Evolutionary conservation across 2,113 vertebrate species (phyloP).

Genomic region (Chrysemys picta): DNA sequence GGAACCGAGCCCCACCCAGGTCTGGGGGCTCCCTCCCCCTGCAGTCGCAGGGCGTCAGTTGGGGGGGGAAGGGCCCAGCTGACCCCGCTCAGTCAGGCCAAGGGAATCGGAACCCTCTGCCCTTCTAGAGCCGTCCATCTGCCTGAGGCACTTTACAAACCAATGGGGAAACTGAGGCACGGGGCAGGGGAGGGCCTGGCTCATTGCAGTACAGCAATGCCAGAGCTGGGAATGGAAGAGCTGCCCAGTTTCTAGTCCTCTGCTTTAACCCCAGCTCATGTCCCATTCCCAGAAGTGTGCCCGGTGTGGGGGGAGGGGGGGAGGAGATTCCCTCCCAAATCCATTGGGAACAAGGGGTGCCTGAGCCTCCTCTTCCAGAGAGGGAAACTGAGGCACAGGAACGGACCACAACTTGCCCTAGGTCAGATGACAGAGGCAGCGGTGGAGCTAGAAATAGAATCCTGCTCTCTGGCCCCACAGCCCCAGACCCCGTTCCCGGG

Average conservation of each 20-base stretch:
- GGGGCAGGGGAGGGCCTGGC: too few relatives aligned
- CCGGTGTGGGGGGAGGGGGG: rapidly evolving
- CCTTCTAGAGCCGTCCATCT: background rate
- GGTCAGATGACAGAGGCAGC: background rate
- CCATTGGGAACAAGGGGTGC: too few relatives aligned
- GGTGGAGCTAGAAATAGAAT: background rate
- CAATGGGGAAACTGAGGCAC: too few relatives aligned
- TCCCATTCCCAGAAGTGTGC: too few relatives aligned
- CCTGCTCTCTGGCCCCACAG: background rate
- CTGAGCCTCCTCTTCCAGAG: background rate
- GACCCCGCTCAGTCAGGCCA: background rate
- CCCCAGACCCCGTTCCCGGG: background rate
- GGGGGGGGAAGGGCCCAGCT: background rate
- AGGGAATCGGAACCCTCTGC: background rate
- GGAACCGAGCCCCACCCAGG: background rate
- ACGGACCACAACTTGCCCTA: background rate
- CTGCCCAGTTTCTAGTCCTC: too few relatives aligned
- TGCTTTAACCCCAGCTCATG: too few relatives aligned
- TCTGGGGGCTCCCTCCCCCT: background rate
- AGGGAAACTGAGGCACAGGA: background rate
- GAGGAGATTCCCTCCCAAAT: too few relatives aligned
- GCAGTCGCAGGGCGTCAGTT: background rate
- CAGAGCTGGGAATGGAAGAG: too few relatives aligned
- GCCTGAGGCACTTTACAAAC: background rate
- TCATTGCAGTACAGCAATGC: too few relatives aligned